Percentiles rank a stretch among this genome's conserved stretches.
These are phyloP conservation scores for Temnothorax unifasciatus DNA, from an alignment of 2,888 invertebrate species.

Conservation along the genomic window DNA sequence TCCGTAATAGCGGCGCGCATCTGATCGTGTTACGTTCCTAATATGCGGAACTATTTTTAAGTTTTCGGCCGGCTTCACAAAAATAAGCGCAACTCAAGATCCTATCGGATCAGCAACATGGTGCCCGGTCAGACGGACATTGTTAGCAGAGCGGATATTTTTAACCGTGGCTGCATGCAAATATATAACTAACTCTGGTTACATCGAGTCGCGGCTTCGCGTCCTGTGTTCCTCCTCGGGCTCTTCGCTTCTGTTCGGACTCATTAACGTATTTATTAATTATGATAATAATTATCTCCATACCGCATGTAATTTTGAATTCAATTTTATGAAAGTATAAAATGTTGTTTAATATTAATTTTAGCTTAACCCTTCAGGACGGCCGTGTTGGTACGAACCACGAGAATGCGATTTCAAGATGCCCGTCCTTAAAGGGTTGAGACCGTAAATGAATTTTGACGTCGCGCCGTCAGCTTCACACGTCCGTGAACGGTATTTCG, in stretches of 20 bases:
- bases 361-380: not conserved
- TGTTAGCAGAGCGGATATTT: constrained; percentile 57
- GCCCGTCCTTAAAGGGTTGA: constrained; percentile 6
- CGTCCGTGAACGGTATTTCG: constrained; percentile 11
- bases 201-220: constrained; percentile 35
- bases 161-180: constrained; percentile 55
- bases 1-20: constrained; percentile 12
- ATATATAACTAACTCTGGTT: constrained; percentile 54
- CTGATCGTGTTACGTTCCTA: constrained; percentile 45
- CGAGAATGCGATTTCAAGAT: not conserved
- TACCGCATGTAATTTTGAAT: not conserved
- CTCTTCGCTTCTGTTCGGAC: not conserved
- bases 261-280: constrained; percentile 41
- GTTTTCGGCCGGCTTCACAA: constrained; percentile 46
- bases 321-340: not conserved
- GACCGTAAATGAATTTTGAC: not conserved
- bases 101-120: constrained; percentile 43
- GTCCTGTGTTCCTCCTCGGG: constrained; percentile 18
- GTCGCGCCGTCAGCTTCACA: constrained; percentile 3
- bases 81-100: constrained; percentile 57
- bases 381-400: not conserved
- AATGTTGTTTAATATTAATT: constrained; percentile 28
- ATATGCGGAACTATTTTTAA: constrained; percentile 50
- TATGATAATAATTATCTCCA: constrained; percentile 1
- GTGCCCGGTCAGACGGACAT: constrained; percentile 54